Evolutionary conservation across 2,888 invertebrate species (phyloP).

Genomic region (Plemyria rubiginata): DNA sequence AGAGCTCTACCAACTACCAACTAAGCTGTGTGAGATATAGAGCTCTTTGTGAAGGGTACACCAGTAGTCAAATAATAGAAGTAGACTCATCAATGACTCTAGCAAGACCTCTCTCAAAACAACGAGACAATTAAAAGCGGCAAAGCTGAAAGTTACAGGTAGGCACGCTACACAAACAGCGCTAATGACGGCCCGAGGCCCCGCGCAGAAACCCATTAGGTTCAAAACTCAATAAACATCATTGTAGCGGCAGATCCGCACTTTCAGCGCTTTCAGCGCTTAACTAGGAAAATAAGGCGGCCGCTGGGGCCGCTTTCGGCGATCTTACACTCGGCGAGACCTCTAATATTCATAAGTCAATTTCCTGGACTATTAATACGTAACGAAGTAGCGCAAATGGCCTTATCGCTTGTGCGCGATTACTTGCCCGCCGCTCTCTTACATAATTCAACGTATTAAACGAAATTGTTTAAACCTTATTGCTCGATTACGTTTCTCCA

Average conservation of each 20-base stretch:
- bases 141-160: conserved; percentile 30
- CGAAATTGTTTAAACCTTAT: conserved; percentile 86
- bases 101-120: neutral
- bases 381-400: conserved; percentile 85
- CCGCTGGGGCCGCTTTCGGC: conserved; percentile 79
- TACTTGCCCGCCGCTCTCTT: conserved; percentile 84
- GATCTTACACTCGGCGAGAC: conserved; percentile 75
- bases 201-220: conserved; percentile 74
- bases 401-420: conserved; percentile 85
- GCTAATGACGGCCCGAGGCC: conserved; percentile 74
- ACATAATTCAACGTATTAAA: conserved; percentile 86
- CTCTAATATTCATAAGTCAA: conserved; percentile 86
- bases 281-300: conserved; percentile 79
- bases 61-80: too few species aligned
- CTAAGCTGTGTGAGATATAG: too few species aligned
- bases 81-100: neutral
- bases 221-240: conserved; percentile 81
- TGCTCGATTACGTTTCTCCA: conserved; percentile 84
- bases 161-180: conserved; percentile 60
- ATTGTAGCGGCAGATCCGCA: conserved; percentile 58
- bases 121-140: conserved; percentile 31
- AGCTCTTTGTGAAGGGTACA: too few species aligned
- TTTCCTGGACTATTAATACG: conserved; percentile 85
- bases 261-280: conserved; percentile 58
- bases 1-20: too few species aligned